A percentile compares a stretch with the other conserved stretches of the same genome.
phyloP scores from a whole-genome alignment of 2,113 vertebrate species.

The Andinoacara biseriatus region DNA sequence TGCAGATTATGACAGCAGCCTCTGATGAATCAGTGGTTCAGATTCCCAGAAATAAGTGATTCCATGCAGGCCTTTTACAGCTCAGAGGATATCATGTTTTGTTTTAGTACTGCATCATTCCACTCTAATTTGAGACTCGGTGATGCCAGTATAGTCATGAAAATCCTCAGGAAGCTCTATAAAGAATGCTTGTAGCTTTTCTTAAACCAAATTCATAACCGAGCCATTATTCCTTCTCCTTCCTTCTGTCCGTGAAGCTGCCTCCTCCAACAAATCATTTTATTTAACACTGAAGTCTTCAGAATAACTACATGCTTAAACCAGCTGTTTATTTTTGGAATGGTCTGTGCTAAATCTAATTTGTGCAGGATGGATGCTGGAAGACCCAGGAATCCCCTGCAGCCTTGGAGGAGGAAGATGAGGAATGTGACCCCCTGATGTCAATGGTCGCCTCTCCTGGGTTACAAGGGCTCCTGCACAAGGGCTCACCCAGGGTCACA shows the following conservation, averaged over 20 bases:
- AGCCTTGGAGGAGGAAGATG: constrained; percentile 78
- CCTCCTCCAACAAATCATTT: constrained; percentile 14
- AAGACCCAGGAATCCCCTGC: constrained; percentile 76
- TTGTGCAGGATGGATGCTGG: constrained; percentile 76
- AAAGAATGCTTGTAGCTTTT: background rate
- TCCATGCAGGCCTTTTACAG: background rate
- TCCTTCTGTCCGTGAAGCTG: constrained; percentile 15
- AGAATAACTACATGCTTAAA: constrained; percentile 67
- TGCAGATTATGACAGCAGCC: background rate
- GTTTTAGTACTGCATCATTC: constrained; percentile 9
- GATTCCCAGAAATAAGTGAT: constrained; percentile 17
- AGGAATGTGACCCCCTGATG: constrained; percentile 81
- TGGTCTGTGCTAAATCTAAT: constrained; percentile 81
- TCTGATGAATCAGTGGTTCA: background rate
- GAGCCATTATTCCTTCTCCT: background rate
- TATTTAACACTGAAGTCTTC: constrained; percentile 43
- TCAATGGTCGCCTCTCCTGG: constrained; percentile 75
- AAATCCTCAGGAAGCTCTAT: background rate
- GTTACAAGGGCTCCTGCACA: constrained; percentile 75
- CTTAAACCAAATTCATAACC: background rate
- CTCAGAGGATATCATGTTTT: constrained; percentile 10
- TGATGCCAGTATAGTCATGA: background rate
- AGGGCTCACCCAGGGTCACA: constrained; percentile 80
- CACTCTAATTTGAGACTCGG: background rate
- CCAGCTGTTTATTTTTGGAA: constrained; percentile 79